Evolutionary conservation across 1,140 invertebrate species (phyloP).

Genomic region (Megalopta genalis): DNA sequence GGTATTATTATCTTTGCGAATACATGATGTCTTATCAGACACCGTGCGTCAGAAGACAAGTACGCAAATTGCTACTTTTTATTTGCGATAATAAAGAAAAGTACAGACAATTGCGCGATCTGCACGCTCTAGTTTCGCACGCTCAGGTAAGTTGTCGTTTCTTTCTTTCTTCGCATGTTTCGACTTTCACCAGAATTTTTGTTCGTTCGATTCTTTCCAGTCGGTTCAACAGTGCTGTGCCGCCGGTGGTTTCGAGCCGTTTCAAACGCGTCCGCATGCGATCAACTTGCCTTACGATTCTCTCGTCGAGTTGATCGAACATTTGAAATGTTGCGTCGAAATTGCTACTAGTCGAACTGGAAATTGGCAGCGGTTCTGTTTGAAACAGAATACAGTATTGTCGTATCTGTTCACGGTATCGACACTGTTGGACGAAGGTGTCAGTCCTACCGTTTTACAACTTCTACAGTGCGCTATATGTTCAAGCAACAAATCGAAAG

Average conservation of each 20-base stretch:
- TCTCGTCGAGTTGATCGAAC: slow-evolving; percentile 95
- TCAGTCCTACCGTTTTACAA: slow-evolving; percentile 94
- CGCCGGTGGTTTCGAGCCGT: slow-evolving; percentile 82
- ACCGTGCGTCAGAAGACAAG: slow-evolving; percentile 88
- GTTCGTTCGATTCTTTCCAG: slow-evolving; percentile 54
- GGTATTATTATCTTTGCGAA: slow-evolving; percentile 93
- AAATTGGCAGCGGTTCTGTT: slow-evolving; percentile 97
- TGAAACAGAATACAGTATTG: slow-evolving; percentile 86
- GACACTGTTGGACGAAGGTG: slow-evolving; percentile 92
- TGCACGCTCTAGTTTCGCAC: slow-evolving; percentile 92
- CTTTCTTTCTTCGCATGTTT: no score
- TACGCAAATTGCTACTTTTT: slow-evolving; percentile 93
- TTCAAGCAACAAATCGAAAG: slow-evolving; percentile 77
- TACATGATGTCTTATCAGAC: slow-evolving; percentile 97
- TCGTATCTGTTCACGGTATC: slow-evolving; percentile 77
- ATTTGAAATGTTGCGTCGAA: slow-evolving; percentile 96
- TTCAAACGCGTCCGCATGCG: slow-evolving; percentile 77
- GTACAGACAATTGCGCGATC: slow-evolving; percentile 95
- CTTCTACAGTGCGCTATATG: slow-evolving; percentile 93
- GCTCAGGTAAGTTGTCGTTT: slow-evolving; percentile 82
- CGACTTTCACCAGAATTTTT: no score
- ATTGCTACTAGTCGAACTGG: slow-evolving; percentile 93
- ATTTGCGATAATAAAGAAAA: slow-evolving; percentile 98
- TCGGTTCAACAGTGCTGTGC: slow-evolving; percentile 82
- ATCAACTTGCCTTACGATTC: slow-evolving; percentile 91